phyloP scores from a whole-genome alignment of 2,888 invertebrate species.

The Ormyrus nitidulus region DNA sequence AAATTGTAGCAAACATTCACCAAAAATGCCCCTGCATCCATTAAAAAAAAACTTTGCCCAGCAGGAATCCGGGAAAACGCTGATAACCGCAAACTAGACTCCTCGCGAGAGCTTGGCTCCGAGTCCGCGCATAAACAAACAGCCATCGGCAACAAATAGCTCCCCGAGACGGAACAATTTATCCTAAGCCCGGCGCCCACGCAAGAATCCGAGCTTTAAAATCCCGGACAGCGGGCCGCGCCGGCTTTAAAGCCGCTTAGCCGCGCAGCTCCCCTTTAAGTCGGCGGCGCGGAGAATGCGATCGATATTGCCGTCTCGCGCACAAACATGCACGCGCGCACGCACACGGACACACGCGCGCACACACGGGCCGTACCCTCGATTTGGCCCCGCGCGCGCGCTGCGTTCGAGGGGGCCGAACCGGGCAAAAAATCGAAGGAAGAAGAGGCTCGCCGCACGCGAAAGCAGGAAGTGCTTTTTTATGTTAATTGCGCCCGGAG shows the following conservation, averaged over 20 bases:
- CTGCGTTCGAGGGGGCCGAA: background rate
- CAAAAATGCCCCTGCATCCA: too few relatives aligned
- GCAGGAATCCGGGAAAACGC: too few relatives aligned
- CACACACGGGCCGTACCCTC: constrained; percentile 29
- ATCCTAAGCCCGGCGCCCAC: background rate
- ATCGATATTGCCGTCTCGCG: constrained; percentile 63
- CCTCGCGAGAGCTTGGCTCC: too few relatives aligned
- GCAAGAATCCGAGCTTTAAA: constrained; percentile 29
- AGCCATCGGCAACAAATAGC: too few relatives aligned
- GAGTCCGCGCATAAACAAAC: too few relatives aligned
- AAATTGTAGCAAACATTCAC: too few relatives aligned
- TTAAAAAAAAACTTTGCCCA: too few relatives aligned
- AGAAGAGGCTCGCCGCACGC: background rate
- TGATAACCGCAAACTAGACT: too few relatives aligned
- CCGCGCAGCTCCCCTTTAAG: constrained; percentile 59
- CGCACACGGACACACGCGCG: constrained; percentile 43
- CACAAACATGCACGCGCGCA: constrained; percentile 52
- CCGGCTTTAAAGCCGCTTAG: background rate
- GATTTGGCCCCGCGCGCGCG: constrained; percentile 1
- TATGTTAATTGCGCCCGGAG: constrained; percentile 45
- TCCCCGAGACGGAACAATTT: too few relatives aligned
- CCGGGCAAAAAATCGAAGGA: constrained; percentile 1
- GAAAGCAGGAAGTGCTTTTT: constrained; percentile 50
- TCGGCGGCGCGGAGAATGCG: constrained; percentile 47
- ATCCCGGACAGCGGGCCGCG: background rate